phyloP scores from a whole-genome alignment of 2,888 invertebrate genomes.

The Ecdyonurus torrentis region DNA sequence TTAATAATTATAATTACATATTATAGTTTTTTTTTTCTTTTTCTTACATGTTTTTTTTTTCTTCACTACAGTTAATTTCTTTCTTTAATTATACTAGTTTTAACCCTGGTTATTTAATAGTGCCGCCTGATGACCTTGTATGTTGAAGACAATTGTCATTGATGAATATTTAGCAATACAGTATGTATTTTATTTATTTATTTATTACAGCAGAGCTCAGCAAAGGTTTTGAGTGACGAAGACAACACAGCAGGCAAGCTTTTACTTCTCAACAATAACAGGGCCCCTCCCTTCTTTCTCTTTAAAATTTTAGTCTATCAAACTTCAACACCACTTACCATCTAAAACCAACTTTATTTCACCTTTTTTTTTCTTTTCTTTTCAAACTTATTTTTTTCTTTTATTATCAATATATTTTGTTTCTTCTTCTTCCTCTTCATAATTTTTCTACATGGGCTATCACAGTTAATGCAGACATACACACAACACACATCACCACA shows the following conservation, averaged over 20 bases:
- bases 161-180: too few species aligned
- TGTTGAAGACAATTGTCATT: neutral
- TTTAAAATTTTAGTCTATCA: neutral
- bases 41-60: neutral
- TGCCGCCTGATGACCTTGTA: neutral
- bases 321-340: too few species aligned
- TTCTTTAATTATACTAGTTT: neutral
- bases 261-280: neutral
- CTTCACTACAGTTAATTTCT: neutral
- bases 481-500: neutral
- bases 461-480: neutral
- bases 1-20: neutral
- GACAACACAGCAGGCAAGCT: neutral
- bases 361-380: too few species aligned
- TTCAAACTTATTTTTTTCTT: too few species aligned
- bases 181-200: neutral
- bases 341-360: too few species aligned
- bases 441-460: neutral
- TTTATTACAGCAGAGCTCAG: neutral
- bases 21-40: neutral
- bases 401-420: neutral
- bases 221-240: too few species aligned
- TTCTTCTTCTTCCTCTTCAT: neutral
- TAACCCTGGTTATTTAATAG: neutral
- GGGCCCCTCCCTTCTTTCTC: neutral